These are phyloP conservation scores for Stegana nigrithorax DNA, from an alignment of 2,888 invertebrate genomes.

Conservation along the genomic window DNA sequence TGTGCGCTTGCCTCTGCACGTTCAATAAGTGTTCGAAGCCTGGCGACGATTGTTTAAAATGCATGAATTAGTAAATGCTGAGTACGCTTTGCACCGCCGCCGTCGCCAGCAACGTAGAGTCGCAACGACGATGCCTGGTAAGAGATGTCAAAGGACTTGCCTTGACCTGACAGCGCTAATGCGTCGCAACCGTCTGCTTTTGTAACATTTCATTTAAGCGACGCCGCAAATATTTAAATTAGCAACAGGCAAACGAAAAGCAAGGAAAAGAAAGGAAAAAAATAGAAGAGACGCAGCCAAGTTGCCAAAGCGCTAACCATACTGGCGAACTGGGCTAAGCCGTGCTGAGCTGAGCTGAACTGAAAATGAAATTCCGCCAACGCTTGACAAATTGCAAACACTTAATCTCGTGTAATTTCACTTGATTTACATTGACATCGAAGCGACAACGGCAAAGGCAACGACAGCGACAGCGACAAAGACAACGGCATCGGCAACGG, in stretches of 20 bases:
- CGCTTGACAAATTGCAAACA: constrained; percentile 22
- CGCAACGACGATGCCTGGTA: background rate
- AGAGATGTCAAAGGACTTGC: too few relatives aligned
- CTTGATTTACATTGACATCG: constrained; percentile 22
- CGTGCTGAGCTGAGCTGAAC: too few relatives aligned
- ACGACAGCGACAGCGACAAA: background rate
- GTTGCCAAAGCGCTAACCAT: too few relatives aligned
- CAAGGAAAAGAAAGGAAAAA: too few relatives aligned
- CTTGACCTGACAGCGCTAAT: background rate
- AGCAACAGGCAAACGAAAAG: constrained; percentile 8
- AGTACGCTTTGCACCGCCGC: background rate
- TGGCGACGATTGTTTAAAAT: constrained; percentile 2
- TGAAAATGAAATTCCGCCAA: constrained; percentile 6
- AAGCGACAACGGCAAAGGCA: background rate
- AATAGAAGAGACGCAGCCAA: too few relatives aligned
- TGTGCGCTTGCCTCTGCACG: background rate
- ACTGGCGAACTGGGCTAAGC: too few relatives aligned
- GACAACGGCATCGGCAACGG: background rate
- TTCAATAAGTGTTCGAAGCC: background rate
- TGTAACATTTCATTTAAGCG: constrained; percentile 11
- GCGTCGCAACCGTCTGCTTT: background rate
- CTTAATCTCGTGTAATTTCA: constrained; percentile 24
- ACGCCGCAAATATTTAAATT: constrained; percentile 19
- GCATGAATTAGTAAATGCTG: constrained; percentile 7
- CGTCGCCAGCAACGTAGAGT: background rate